These are phyloP conservation scores for Euplagia quadripunctaria DNA, from an alignment of 2,888 invertebrate genomes.

Conservation along the genomic window DNA sequence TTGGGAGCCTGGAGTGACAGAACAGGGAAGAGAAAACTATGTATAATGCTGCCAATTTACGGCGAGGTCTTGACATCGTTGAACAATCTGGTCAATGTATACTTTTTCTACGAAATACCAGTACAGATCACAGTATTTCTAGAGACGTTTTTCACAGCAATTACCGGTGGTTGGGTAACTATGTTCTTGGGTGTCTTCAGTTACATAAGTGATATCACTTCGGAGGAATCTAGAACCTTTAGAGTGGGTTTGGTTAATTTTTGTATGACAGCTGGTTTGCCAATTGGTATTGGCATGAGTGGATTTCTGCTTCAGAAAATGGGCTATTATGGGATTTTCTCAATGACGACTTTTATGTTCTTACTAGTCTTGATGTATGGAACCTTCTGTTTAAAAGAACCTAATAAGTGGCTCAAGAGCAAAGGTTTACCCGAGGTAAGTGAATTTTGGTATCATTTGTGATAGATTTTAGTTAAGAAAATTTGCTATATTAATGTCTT, in stretches of 20 bases:
- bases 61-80: conserved; percentile 85
- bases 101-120: conserved; percentile 87
- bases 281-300: conserved; percentile 86
- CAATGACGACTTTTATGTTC: conserved; percentile 74
- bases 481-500: too few species aligned
- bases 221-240: conserved; percentile 86
- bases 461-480: neutral
- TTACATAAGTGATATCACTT: conserved; percentile 89
- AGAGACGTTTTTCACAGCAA: conserved; percentile 84
- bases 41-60: conserved; percentile 86
- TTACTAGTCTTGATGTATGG: conserved; percentile 91
- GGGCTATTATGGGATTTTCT: conserved; percentile 83
- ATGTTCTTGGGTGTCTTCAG: conserved; percentile 88
- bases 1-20: conserved; percentile 89
- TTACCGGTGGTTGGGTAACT: conserved; percentile 87
- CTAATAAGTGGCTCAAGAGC: conserved; percentile 75
- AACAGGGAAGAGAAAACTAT: conserved; percentile 86
- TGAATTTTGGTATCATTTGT: conserved; percentile 31
- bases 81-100: conserved; percentile 85
- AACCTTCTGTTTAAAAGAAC: conserved; percentile 90
- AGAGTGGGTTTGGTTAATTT: conserved; percentile 89
- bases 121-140: conserved; percentile 84
- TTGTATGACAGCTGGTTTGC: conserved; percentile 87
- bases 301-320: conserved; percentile 79
- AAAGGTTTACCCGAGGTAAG: conserved; percentile 76